Conservation (phyloP, 2,888 invertebrate genomes). For the Prosapia bicincta region DNA sequence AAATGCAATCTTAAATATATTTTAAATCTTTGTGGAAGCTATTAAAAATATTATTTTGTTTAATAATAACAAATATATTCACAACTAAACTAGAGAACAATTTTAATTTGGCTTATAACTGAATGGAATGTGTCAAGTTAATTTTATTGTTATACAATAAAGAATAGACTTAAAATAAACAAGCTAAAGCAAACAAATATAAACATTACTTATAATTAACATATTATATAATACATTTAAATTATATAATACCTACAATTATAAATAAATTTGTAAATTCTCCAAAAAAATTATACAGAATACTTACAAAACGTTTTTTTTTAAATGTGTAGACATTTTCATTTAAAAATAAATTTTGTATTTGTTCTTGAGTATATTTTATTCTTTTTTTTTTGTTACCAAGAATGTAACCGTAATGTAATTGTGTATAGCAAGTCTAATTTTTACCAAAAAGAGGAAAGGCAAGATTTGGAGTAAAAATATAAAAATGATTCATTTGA, state of each 20-base stretch:
- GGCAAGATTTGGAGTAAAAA: too few species aligned
- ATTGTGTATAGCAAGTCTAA: too few species aligned
- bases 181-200: background rate
- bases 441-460: too few species aligned
- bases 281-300: too few species aligned
- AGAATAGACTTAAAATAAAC: background rate
- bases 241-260: too few species aligned
- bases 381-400: too few species aligned
- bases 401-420: too few species aligned
- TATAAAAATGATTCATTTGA: too few species aligned
- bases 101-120: background rate
- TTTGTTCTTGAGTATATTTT: too few species aligned
- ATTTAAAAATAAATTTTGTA: too few species aligned
- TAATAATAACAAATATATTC: background rate
- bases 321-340: too few species aligned
- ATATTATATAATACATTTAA: too few species aligned
- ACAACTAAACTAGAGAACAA: background rate
- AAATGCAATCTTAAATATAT: background rate
- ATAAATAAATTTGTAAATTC: background rate
- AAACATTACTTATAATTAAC: background rate
- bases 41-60: background rate
- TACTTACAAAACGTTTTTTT: background rate
- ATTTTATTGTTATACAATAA: background rate
- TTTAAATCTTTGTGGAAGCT: background rate
- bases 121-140: background rate